A percentile compares a stretch with the other conserved stretches of the same genome.
phyloP scores from a whole-genome alignment of 1,140 invertebrate species.

The Antheraea pernyi region DNA sequence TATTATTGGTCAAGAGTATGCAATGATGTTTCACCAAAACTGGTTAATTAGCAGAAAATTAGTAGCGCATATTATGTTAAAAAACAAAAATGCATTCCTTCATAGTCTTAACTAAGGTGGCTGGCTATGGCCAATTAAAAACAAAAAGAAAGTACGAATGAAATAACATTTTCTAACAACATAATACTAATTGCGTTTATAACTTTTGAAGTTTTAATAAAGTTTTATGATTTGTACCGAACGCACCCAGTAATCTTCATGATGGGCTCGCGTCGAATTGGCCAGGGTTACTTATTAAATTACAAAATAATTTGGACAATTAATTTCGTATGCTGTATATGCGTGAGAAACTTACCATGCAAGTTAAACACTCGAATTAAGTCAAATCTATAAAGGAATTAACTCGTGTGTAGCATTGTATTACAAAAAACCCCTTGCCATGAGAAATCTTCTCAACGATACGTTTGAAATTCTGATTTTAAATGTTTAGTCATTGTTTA shows the following conservation, averaged over 20 bases:
- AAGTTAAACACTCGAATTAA: too few relatives aligned
- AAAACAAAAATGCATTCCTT: not conserved
- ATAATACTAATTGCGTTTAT: constrained; percentile 48
- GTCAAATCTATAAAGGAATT: too few relatives aligned
- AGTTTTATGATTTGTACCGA: constrained; percentile 61
- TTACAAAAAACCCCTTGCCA: too few relatives aligned
- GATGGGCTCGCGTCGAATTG: constrained; percentile 33
- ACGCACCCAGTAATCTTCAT: constrained; percentile 49
- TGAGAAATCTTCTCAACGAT: too few relatives aligned
- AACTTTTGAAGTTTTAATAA: constrained; percentile 57
- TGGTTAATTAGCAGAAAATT: not conserved
- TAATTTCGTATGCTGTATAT: too few relatives aligned
- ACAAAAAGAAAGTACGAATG: constrained; percentile 19
- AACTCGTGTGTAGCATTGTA: too few relatives aligned
- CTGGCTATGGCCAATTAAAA: constrained; percentile 4
- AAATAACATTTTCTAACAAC: constrained; percentile 21
- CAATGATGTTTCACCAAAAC: not conserved
- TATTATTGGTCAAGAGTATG: too few relatives aligned
- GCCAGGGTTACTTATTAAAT: not conserved
- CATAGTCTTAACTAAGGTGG: not conserved
- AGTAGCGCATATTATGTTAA: not conserved
- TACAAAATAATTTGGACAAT: too few relatives aligned
- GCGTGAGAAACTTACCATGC: too few relatives aligned
- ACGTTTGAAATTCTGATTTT: too few relatives aligned
- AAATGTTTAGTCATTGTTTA: too few relatives aligned